These are phyloP conservation scores for Maccullochella peelii DNA, from an alignment of 2,113 vertebrate genomes.

Conservation along the genomic window DNA sequence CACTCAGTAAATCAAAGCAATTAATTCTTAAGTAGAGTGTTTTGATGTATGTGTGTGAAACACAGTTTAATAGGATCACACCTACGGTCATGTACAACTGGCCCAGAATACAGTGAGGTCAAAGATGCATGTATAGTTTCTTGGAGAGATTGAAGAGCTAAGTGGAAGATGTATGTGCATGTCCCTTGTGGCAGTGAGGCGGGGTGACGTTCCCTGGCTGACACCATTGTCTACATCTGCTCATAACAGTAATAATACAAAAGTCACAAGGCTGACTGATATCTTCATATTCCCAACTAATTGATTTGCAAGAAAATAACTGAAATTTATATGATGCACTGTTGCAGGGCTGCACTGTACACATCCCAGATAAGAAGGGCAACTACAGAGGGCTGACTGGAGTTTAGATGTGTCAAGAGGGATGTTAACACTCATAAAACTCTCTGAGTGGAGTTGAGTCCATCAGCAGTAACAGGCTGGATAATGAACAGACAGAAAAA, in stretches of 20 bases:
- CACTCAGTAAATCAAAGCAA: background rate
- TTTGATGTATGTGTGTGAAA: background rate
- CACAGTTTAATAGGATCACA: background rate
- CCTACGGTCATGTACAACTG: background rate
- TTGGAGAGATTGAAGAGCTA: background rate
- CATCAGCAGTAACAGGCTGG: constrained; percentile 57
- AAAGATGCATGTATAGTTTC: constrained; percentile 1
- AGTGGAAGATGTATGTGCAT: constrained; percentile 8
- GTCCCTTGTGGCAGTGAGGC: background rate
- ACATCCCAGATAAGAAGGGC: constrained; percentile 1
- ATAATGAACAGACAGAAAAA: constrained; percentile 57
- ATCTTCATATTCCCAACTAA: background rate
- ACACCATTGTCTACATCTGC: constrained; percentile 25
- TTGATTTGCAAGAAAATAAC: background rate
- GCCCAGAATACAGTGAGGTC: constrained; percentile 8
- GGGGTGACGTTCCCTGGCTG: constrained; percentile 22
- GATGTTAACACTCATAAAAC: constrained; percentile 21
- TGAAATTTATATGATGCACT: background rate
- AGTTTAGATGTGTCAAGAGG: constrained; percentile 27
- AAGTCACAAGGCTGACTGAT: constrained; percentile 22
- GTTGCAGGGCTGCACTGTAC: background rate
- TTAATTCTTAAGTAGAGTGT: background rate
- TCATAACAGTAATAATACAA: constrained; percentile 22
- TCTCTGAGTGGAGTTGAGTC: constrained; percentile 5
- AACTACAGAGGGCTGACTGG: constrained; percentile 6